A percentile compares a stretch with the other conserved stretches of the same genome.
Conservation (phyloP, 2,797 vertebrate genomes). For the Acipenser oxyrinchus region DNA sequence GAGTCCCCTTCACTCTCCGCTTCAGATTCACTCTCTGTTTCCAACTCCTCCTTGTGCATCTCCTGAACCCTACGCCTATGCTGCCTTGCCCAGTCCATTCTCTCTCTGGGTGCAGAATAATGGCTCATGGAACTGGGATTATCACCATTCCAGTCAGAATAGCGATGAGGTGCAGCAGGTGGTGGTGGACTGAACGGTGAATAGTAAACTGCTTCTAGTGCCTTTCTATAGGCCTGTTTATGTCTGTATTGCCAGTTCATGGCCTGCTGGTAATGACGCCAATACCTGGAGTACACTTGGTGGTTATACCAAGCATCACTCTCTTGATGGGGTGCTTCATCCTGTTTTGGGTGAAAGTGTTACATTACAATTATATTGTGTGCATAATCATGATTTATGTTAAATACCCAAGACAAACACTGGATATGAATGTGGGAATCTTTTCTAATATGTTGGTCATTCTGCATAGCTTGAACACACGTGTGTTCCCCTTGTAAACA, state of each 20-base stretch:
- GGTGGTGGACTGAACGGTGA: slow-evolving; percentile 21
- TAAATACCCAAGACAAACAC: too few relatives aligned
- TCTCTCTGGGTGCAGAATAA: not conserved
- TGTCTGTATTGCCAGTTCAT: slow-evolving; percentile 81
- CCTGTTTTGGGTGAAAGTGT: slow-evolving; percentile 28
- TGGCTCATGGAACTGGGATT: not conserved
- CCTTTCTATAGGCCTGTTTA: slow-evolving; percentile 68
- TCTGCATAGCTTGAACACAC: too few relatives aligned
- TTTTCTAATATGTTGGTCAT: too few relatives aligned
- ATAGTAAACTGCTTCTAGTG: slow-evolving; percentile 54
- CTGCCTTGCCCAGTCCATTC: accelerated
- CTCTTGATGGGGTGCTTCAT: slow-evolving; percentile 19
- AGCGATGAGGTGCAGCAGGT: slow-evolving; percentile 25
- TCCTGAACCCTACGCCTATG: accelerated
- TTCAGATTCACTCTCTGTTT: slow-evolving; percentile 13
- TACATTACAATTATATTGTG: too few relatives aligned
- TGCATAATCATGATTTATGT: too few relatives aligned
- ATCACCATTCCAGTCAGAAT: slow-evolving; percentile 42
- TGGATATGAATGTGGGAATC: too few relatives aligned
- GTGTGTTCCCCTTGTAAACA: too few relatives aligned
- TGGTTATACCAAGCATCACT: slow-evolving; percentile 60
- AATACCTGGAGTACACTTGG: slow-evolving; percentile 70
- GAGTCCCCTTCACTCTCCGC: slow-evolving; percentile 35
- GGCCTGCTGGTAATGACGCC: slow-evolving; percentile 82
- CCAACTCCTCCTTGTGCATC: slow-evolving; percentile 4